Base-by-base conservation (phyloP, 2,888 invertebrate species). In the Poecilus cupreus region DNA sequence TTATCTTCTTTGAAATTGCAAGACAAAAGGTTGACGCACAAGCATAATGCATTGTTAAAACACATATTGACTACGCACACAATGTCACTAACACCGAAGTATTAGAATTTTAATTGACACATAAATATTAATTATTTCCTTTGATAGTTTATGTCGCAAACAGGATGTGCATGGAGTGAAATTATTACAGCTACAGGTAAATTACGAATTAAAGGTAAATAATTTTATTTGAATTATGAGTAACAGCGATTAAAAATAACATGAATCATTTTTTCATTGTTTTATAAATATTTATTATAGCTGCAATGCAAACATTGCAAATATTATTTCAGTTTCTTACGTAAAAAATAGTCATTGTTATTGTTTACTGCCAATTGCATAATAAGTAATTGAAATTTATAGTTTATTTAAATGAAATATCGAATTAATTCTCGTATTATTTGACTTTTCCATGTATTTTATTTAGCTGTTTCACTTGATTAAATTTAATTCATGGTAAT, bases 121-220 rank as follows among this genome's bases (percentile, higher is more conserved):
- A 26, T 49, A 26, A 22, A 49, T 74, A 74, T 74, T 74, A 74
- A 74, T 74, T 51, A 24, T 74, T 74, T 74, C 74, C 74, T 51
- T 24, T 24, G 26, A 20, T 49, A 24, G 3, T 24, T 22, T 51
- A 18, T 74, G 6, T 24, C 18, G n/a, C 26, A 74, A 74, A 26
- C 64, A 51, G 74, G 51, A 74, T 74, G 26, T 74, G 32, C 32
- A 39, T 11, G 8, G 2, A 64, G n/a, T 32, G 51, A 49, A 74
- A 70, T 70, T 26, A 32, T 13, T 60, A 60, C 10, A n/a, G 51
- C 8, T n/a, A n/a, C 13, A 18, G 8, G 51, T 68, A 37, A 60
- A n/a, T n/a, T n/a, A n/a, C n/a, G n/a, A n/a, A n/a, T n/a, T n/a
- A n/a, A n/a, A n/a, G n/a, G n/a, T n/a, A n/a, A n/a, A n/a, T n/a